Evolutionary conservation across 1,140 invertebrate genomes (phyloP).

Genomic region (Drosophila quadrilineata): DNA sequence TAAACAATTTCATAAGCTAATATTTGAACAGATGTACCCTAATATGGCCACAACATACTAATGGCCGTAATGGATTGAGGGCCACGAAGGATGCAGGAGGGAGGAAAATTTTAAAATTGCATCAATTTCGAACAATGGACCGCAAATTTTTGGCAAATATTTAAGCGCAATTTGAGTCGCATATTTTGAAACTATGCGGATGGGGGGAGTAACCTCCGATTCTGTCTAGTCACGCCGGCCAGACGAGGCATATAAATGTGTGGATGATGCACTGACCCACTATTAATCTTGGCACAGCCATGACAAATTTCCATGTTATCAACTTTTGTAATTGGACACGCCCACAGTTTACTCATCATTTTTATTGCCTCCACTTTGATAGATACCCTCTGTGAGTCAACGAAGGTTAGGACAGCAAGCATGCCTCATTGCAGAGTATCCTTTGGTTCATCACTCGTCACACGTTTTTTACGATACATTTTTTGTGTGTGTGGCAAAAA

Average conservation of each 20-base stretch:
- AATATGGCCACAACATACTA: slow-evolving; percentile 4
- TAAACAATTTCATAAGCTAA: slow-evolving; percentile 75
- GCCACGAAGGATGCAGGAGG: neutral
- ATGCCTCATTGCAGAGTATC: too few relatives aligned
- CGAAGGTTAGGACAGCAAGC: neutral
- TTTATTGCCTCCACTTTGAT: slow-evolving; percentile 60
- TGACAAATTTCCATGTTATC: slow-evolving; percentile 27
- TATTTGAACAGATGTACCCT: slow-evolving; percentile 71
- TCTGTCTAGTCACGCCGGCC: slow-evolving; percentile 8
- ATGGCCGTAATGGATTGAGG: slow-evolving; percentile 12
- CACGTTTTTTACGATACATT: slow-evolving; percentile 1
- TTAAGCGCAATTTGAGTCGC: slow-evolving; percentile 51
- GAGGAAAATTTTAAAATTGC: slow-evolving; percentile 59
- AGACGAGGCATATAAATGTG: slow-evolving; percentile 67
- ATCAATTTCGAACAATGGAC: slow-evolving; percentile 56
- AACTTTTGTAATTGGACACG: slow-evolving; percentile 45
- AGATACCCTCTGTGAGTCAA: neutral
- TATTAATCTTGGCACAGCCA: slow-evolving; percentile 59
- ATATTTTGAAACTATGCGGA: neutral
- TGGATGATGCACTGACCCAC: slow-evolving; percentile 31
- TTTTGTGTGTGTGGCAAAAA: slow-evolving; percentile 17
- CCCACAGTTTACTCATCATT: slow-evolving; percentile 47
- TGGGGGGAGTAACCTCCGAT: neutral
- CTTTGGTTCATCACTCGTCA: too few relatives aligned
- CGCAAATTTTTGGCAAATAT: slow-evolving; percentile 64